Evolutionary conservation across 2,888 invertebrate species (phyloP), one percentile per base, ranked within the genome.

Genomic region (Cheilosia urbana): DNA sequence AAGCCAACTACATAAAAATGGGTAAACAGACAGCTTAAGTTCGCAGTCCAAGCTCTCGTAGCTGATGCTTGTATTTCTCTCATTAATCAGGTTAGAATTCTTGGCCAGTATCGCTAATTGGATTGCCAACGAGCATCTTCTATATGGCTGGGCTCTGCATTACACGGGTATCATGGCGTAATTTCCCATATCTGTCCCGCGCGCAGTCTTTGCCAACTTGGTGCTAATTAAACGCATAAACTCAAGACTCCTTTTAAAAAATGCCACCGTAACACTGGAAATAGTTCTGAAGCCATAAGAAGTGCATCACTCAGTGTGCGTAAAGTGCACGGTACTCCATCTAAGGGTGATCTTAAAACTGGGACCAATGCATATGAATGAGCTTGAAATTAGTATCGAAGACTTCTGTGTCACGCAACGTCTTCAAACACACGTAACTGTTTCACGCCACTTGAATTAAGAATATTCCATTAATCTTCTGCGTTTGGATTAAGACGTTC

Each of bases 221-320:
- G 34, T 58, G 34, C 57, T 78, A 75, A 78, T 83, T 83, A 73
- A 83, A 73, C 69, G 68, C 78, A 83, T 63, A 73, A 78, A 63
- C 78, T 66, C 73, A 78, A 78, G 73, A 37, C 47, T 66, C 37
- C 30, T 58, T 69, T 73, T 42, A 83, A 83, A 72, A 83, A 78
- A 72, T 49, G 19, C 49, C 62, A 37, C 19, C 15, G 21, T 7
- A 27, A 11, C 15, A 30, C 17, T 17, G 24, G 57, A 55, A 45
- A 15, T 45, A 45, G 34, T 55, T 68, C 45, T 27, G 7, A 65
- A 51, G 1, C 65, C 49, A 65, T 51, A 51, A 65, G 21, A 37
- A 51, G 51, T 37, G 34, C 21, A 49, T 51, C 9, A 21, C 21
- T 65, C 47, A 21, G 21, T 65, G 49, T 11, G 47, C 27, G 17